Percentiles rank a stretch among this genome's conserved stretches.
phyloP scores from a whole-genome alignment of 2,888 invertebrate genomes.

The Caenorhabditis sp. region DNA sequence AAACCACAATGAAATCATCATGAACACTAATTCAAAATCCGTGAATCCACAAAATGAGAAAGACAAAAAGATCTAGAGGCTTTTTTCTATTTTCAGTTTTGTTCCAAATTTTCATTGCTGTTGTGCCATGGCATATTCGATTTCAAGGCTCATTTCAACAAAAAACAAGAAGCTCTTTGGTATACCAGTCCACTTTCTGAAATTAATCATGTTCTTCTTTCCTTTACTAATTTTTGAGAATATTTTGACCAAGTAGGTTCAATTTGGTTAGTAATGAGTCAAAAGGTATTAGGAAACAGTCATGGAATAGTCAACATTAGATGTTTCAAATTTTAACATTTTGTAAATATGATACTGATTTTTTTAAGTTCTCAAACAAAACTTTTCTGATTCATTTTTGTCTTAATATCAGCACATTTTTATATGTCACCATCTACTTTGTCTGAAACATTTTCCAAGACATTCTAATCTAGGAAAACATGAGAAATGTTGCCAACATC shows the following conservation, averaged over 20 bases:
- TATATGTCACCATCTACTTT: background rate
- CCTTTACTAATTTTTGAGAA: no score
- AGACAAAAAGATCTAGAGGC: constrained; percentile 1
- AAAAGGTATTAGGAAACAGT: no score
- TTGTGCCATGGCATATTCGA: constrained; percentile 7
- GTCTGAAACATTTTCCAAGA: background rate
- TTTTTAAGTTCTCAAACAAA: background rate
- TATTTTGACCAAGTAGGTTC: no score
- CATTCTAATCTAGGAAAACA: constrained; percentile 4
- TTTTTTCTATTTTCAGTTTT: constrained; percentile 8
- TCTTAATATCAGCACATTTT: constrained; percentile 2
- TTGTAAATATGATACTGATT: no score
- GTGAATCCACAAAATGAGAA: constrained; percentile 1
- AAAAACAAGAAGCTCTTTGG: constrained; percentile 12
- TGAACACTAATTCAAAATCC: no score
- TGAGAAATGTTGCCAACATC: background rate
- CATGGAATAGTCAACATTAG: no score
- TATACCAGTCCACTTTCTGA: background rate
- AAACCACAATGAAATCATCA: background rate
- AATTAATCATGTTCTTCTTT: background rate
- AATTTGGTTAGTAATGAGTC: no score
- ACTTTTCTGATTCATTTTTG: background rate
- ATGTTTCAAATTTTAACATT: no score
- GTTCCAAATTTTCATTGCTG: background rate
- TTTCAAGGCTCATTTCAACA: constrained; percentile 1